phyloP scores from a whole-genome alignment of 2,113 vertebrate species.

The Syrmaticus mikado region DNA sequence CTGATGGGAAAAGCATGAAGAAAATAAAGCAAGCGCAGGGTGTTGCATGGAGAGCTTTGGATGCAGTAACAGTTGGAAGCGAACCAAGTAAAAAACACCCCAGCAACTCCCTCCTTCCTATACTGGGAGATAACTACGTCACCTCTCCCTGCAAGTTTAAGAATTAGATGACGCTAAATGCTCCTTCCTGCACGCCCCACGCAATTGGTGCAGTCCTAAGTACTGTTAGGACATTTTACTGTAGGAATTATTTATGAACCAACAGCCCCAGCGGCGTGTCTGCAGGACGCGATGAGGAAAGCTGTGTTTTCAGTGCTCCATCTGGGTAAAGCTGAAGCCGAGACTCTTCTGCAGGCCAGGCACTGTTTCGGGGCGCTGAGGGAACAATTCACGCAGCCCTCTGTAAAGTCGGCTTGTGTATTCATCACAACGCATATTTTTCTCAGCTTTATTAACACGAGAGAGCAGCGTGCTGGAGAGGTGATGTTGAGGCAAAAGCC shows the following conservation, averaged over 20 bases:
- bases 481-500: not conserved
- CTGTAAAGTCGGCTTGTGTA: not conserved
- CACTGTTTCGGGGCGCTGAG: not conserved
- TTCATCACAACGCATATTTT: fast-evolving
- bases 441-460: not conserved
- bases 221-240: not conserved
- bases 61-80: not conserved
- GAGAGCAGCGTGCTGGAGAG: not conserved
- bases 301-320: not conserved
- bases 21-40: not conserved
- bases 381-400: not conserved
- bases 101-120: no score
- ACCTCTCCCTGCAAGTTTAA: not conserved
- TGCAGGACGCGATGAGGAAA: not conserved
- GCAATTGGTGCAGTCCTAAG: not conserved
- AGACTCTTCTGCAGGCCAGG: not conserved
- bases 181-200: not conserved
- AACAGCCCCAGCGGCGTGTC: fast-evolving
- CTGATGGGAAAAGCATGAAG: not conserved
- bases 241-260: not conserved
- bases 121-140: not conserved
- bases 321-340: constrained; percentile 6
- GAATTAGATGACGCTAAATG: not conserved
- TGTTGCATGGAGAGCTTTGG: not conserved
- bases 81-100: no score